phyloP scores from a whole-genome alignment of 2,888 invertebrate genomes.

The Leptinotarsa rubiginosa region DNA sequence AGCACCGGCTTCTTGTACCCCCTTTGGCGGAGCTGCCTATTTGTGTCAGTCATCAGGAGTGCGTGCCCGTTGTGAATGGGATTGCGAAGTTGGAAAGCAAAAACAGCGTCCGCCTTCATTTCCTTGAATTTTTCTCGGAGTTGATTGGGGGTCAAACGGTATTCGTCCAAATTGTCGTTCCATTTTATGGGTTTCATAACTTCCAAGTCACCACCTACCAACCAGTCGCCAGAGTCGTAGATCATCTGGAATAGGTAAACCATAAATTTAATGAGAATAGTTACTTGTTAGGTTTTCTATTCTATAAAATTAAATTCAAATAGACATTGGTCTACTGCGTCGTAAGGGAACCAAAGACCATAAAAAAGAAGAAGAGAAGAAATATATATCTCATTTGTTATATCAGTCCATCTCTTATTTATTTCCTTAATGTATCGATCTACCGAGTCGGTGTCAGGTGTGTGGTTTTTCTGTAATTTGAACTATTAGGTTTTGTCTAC shows the following conservation, averaged over 20 bases:
- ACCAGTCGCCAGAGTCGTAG: slow-evolving; percentile 91
- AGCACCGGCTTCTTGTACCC: slow-evolving; percentile 92
- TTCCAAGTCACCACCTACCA: slow-evolving; percentile 91
- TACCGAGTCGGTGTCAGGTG: no score
- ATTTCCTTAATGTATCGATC: no score
- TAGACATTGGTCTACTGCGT: no score
- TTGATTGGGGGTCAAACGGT: slow-evolving; percentile 92
- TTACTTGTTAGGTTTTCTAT: no score
- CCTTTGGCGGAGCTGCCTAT: slow-evolving; percentile 71
- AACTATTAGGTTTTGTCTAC: no score
- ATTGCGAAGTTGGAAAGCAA: slow-evolving; percentile 95
- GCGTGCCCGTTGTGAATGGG: slow-evolving; percentile 99
- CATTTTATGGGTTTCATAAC: slow-evolving; percentile 88
- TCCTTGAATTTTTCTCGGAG: slow-evolving; percentile 81
- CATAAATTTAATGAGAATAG: no score
- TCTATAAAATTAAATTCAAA: no score
- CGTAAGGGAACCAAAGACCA: no score
- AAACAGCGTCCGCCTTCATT: slow-evolving; percentile 91
- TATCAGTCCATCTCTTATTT: no score
- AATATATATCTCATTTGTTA: no score
- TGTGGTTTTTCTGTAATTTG: no score
- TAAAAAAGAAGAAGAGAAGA: no score
- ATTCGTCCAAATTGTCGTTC: slow-evolving; percentile 94
- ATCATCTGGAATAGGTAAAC: slow-evolving; percentile 72
- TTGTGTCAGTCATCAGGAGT: slow-evolving; percentile 93